These are phyloP conservation scores for Thymelicus lineola DNA, from an alignment of 2,888 invertebrate species.

Conservation along the genomic window DNA sequence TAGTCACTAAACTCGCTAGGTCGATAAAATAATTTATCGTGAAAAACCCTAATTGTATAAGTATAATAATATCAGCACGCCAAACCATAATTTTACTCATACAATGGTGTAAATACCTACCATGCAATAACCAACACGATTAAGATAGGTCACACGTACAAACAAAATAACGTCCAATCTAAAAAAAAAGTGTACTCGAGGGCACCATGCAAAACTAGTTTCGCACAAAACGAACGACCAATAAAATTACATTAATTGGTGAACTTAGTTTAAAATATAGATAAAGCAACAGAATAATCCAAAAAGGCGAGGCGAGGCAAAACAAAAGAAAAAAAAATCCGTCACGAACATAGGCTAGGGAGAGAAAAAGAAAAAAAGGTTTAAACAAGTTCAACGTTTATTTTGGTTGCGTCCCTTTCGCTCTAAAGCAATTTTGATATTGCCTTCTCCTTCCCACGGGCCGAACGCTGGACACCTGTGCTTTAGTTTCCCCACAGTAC, in stretches of 20 bases:
- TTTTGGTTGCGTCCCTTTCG: conserved; percentile 79
- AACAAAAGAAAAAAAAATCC: conserved; percentile 77
- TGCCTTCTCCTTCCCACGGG: conserved; percentile 63
- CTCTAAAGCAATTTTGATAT: conserved; percentile 52
- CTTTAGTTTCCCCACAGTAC: conserved; percentile 85
- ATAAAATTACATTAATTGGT: conserved; percentile 43
- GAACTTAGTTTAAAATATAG: conserved; percentile 72
- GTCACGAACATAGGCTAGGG: conserved; percentile 85
- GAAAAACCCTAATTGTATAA: too few species aligned
- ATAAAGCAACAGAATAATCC: conserved; percentile 81
- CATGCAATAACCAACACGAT: background rate
- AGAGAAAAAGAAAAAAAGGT: conserved; percentile 80
- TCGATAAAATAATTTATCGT: too few species aligned
- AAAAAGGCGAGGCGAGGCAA: conserved; percentile 74
- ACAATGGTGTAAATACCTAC: too few species aligned
- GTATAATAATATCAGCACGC: too few species aligned
- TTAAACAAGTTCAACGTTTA: conserved; percentile 84
- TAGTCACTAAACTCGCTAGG: too few species aligned
- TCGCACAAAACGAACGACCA: conserved; percentile 32
- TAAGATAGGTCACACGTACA: background rate
- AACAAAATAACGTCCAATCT: background rate
- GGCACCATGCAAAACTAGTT: conserved; percentile 15
- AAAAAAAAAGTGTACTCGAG: conserved; percentile 5
- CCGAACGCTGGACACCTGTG: conserved; percentile 85
- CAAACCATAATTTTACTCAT: too few species aligned